Base-by-base conservation (phyloP, 2,888 invertebrate species). In the Incurvaria masculella region DNA sequence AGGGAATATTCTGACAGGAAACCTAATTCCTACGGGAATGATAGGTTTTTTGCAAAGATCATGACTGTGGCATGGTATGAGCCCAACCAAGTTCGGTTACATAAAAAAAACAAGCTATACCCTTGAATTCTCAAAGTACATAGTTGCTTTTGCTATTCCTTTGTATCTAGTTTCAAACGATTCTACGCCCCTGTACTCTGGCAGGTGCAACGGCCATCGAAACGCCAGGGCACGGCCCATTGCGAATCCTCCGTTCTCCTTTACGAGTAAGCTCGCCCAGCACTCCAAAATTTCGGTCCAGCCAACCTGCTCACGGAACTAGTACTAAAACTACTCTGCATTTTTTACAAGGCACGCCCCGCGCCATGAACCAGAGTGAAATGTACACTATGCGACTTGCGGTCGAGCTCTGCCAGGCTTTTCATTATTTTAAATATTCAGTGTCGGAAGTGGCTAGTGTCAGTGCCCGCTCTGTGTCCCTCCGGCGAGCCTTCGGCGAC, bases 391-490 rank as follows among this genome's bases (percentile, higher is more conserved):
- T 6, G 33, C 4, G 14, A n/a, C 4, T 33, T 11, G 33, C 33
- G 33, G 33, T 11, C 33, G 33, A 33, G 33, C 33, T 33, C 33
- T 33, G 33, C 33, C 11, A 14, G 63, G 65, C 66, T 68, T 72
- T 75, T 73, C 74, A 73, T 75, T 75, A 74, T 72, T 71, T 71
- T 66, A 72, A 75, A 75, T 75, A 74, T 75, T 75, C 69, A 75
- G 74, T 73, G 68, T 58, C 62, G 69, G 70, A 65, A 68, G 72
- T 71, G 72, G 61, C 63, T 42, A 42, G 17, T 5, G 44, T 10
- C 17, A 23, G 40, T 21, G 40, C 21, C 26, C 26, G 40, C 6
- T 33, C 33, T 4, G 33, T 33, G 33, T 33, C 33, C 14, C 14
- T 8, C 14, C 33, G 10, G 23, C 10, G 23, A 4, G 10, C 23